These are phyloP conservation scores for Bambusicola thoracicus DNA, from an alignment of 2,113 vertebrate species.

Conservation along the genomic window DNA sequence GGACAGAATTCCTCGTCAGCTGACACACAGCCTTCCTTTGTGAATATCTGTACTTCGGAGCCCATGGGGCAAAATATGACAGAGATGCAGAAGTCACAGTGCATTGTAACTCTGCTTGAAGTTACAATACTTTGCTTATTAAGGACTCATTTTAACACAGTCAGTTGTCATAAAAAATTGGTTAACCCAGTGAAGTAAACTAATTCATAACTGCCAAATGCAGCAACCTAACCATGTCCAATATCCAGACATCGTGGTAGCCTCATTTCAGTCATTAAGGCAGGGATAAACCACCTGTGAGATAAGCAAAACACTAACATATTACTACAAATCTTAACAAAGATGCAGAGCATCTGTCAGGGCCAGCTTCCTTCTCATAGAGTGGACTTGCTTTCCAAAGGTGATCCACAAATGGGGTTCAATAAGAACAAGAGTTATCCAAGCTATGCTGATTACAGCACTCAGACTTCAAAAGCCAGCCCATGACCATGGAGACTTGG, in stretches of 20 bases:
- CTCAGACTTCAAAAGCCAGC: neutral
- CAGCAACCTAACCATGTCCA: neutral
- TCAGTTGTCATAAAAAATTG: neutral
- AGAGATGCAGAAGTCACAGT: neutral
- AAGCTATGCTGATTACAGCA: neutral
- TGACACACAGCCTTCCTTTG: neutral
- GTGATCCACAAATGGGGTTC: neutral
- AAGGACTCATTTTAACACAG: neutral
- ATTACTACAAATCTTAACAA: neutral
- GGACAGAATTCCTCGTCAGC: neutral
- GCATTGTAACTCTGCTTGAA: neutral
- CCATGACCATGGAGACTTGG: neutral
- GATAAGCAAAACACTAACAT: neutral
- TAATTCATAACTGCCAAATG: neutral
- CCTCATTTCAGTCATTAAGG: neutral
- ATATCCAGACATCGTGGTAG: neutral
- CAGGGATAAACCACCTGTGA: neutral
- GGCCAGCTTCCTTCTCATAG: neutral
- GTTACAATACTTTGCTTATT: neutral
- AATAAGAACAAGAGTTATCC: neutral
- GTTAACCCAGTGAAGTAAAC: neutral
- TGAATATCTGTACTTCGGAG: neutral
- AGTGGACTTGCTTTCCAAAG: neutral
- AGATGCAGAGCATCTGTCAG: neutral
- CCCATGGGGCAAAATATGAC: neutral